Conservation (phyloP, 2,113 vertebrate genomes). For the Prunella fulvescens region DNA sequence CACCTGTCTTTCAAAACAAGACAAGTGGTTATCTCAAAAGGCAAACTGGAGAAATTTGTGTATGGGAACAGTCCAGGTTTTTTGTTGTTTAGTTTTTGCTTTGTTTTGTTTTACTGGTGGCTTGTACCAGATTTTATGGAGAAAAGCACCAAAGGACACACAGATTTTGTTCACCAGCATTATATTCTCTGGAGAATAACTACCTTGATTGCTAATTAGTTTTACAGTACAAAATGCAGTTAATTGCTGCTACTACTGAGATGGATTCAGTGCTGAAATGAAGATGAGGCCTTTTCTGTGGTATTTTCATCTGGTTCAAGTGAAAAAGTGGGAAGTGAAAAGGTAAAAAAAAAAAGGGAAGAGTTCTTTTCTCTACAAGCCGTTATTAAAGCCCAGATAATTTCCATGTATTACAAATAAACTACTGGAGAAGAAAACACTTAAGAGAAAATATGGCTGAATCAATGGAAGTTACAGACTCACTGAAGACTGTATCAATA, state of each 20-base stretch:
- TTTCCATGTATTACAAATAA: not conserved
- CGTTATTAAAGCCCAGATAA: not conserved
- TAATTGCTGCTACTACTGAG: not conserved
- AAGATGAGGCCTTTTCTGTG: not conserved
- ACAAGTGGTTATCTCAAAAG: not conserved
- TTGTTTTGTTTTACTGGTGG: not conserved
- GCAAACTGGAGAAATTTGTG: not conserved
- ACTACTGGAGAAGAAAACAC: not conserved
- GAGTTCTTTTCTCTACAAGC: not conserved
- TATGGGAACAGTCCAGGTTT: not conserved
- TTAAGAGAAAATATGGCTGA: not conserved
- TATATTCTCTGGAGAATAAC: not conserved
- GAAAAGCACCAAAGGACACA: not conserved
- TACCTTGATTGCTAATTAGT: conserved; percentile 13
- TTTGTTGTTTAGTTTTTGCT: not conserved
- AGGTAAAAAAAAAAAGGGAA: not conserved
- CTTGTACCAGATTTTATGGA: not conserved
- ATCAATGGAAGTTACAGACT: not conserved
- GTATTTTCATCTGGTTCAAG: not conserved
- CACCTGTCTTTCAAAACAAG: too few relatives aligned
- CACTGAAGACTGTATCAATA: not conserved
- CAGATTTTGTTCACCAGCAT: not conserved
- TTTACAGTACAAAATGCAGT: not conserved
- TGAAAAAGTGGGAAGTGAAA: not conserved
- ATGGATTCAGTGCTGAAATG: not conserved